phyloP scores from a whole-genome alignment of 2,113 vertebrate genomes.

The Xiphophorus couchianus region DNA sequence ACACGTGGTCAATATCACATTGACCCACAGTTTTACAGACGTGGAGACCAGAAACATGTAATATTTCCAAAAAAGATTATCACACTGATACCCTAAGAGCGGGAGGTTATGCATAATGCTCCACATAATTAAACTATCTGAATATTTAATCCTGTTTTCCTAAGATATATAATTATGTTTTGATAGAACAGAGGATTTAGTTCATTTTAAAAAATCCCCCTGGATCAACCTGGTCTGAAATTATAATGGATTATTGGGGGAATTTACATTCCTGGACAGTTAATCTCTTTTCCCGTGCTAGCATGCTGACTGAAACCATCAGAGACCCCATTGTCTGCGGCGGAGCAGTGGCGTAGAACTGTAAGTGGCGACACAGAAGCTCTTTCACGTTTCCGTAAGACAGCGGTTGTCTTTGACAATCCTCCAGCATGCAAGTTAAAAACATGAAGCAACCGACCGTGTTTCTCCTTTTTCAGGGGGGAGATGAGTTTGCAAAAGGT shows the following conservation, averaged over 20 bases:
- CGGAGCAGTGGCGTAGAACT: slow-evolving; percentile 37
- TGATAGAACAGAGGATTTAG: not conserved
- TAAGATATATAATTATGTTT: not conserved
- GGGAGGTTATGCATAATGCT: not conserved
- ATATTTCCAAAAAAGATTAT: not conserved
- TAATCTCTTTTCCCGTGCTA: slow-evolving; percentile 58
- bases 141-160: not conserved
- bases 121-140: not conserved
- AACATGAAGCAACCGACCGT: slow-evolving; percentile 13
- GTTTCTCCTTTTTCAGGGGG: not conserved
- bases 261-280: slow-evolving; percentile 67
- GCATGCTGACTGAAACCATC: slow-evolving; percentile 38
- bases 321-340: slow-evolving; percentile 57
- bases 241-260: slow-evolving; percentile 53
- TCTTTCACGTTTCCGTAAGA: slow-evolving; percentile 17
- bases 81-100: not conserved
- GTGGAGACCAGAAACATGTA: not conserved
- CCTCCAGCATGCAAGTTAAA: slow-evolving; percentile 4
- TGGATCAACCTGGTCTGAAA: slow-evolving; percentile 27
- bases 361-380: slow-evolving; percentile 29
- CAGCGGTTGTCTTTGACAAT: not conserved
- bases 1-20: too few relatives aligned
- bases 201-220: not conserved
- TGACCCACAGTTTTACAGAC: too few relatives aligned
- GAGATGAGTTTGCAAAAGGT: slow-evolving; percentile 15